Evolutionary conservation across 2,113 vertebrate species (phyloP), one percentile per base, ranked within the genome.

Genomic region (Muscicapa adusta): DNA sequence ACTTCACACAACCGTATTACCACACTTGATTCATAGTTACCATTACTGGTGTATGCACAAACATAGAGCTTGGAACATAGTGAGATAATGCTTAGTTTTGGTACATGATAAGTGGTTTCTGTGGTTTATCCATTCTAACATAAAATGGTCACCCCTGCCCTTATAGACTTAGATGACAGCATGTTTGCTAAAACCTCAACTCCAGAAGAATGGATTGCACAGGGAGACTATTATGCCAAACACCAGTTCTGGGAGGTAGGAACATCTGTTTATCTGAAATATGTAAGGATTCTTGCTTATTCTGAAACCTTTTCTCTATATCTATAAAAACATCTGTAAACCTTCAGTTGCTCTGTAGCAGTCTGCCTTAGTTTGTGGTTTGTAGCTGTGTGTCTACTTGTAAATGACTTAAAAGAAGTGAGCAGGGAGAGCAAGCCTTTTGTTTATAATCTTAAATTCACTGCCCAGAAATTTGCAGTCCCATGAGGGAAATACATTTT

Each of bases 171-270:
- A 28, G 98, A 98, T 10, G 98, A 98, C 60, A 98, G 97, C 91
- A 98, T 98, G 98, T 98, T 98, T 96, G 98, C 97, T 74, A 98
- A 98, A 96, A 98, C 98, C 29, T 98, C 98, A 12, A 98, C 98
- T 58, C 96, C 97, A 25, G 95, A 96, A 77, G 98, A 98, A 58
- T 98, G 98, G 98, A 97, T 98, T 42, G 95, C 96, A 11, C 97
- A 98, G 86, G 98, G 98, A 86, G 98, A 98, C 24, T 98, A 98
- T 81, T 98, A 98, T 8, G 98, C 98, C 58, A 98, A 98, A 70
- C 98, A 98, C 90, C 98, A 98, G 79, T 98, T 98, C 91, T 98
- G 98, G 98, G 98, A 98, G 98, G 98, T 98, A 96, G 78, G 93
- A 81, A 40, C 43, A 28, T 38, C 36, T 45, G 11, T 79, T 89